Evolutionary conservation across 2,797 vertebrate genomes (phyloP).

Genomic region (Simalia tracyae): DNA sequence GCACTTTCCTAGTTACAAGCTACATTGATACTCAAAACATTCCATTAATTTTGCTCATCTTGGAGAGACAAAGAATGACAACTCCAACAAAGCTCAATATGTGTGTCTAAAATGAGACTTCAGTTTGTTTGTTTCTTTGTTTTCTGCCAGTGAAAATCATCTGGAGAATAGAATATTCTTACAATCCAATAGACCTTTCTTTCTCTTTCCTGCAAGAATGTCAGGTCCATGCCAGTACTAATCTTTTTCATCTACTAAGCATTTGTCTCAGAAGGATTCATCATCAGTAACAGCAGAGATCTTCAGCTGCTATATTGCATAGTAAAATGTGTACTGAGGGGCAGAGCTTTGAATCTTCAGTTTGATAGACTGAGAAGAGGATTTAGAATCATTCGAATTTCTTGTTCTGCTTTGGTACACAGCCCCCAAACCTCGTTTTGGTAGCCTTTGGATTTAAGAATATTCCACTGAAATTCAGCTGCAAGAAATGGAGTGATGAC

Average conservation of each 20-base stretch:
- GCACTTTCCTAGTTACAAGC: neutral
- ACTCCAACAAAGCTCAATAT: neutral
- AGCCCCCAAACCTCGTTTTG: neutral
- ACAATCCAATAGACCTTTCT: neutral
- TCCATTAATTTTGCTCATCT: neutral
- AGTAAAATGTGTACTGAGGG: neutral
- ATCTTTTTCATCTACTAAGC: neutral
- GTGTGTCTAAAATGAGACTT: neutral
- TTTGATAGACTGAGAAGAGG: neutral
- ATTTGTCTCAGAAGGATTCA: neutral
- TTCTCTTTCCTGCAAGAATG: neutral
- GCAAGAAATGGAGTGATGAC: neutral
- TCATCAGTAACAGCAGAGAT: neutral
- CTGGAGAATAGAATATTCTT: neutral
- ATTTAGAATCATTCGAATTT: neutral
- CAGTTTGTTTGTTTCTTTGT: neutral
- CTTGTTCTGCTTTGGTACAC: neutral
- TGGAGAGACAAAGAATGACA: neutral
- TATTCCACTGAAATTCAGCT: neutral
- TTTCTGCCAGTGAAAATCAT: neutral
- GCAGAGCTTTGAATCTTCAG: neutral
- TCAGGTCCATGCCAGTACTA: neutral
- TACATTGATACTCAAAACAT: neutral
- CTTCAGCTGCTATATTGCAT: neutral
- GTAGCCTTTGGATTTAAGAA: neutral